A percentile compares a stretch with the other conserved stretches of the same genome.
These are phyloP conservation scores for Drosophila lini DNA, from an alignment of 1,140 invertebrate species.

Conservation along the genomic window DNA sequence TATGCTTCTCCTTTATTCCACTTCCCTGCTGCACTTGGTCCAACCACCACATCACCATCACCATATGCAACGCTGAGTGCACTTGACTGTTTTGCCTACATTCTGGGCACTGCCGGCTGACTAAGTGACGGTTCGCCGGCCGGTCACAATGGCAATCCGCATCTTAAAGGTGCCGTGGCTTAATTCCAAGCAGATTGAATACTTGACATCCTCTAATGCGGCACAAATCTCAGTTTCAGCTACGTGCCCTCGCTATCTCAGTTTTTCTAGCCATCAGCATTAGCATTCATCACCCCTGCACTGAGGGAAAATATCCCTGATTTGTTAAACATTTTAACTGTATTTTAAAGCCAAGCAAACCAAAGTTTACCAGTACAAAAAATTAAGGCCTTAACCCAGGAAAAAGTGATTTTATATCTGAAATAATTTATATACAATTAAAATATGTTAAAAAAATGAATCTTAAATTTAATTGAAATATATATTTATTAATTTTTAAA, in stretches of 20 bases:
- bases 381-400: not conserved
- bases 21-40: constrained; percentile 5
- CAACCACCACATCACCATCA: not conserved
- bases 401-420: not conserved
- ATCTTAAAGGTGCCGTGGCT: constrained; percentile 41
- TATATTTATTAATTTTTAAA: not conserved
- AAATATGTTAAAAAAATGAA: not conserved
- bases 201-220: constrained; percentile 55
- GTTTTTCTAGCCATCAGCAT: constrained; percentile 24
- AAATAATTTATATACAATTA: not conserved
- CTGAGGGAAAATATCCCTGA: not conserved
- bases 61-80: constrained; percentile 38
- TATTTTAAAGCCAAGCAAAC: not conserved
- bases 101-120: constrained; percentile 30
- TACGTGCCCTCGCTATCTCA: constrained; percentile 10
- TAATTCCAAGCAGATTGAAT: constrained; percentile 46
- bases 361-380: not conserved
- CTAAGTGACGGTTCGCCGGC: constrained; percentile 25
- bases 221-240: constrained; percentile 32
- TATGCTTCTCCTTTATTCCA: not conserved
- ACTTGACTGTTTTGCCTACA: constrained; percentile 44
- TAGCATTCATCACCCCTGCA: constrained; percentile 30
- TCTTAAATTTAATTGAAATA: not conserved
- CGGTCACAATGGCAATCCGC: constrained; percentile 41
- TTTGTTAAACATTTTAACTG: not conserved